Percentiles rank a stretch among this genome's conserved stretches.
These are phyloP conservation scores for Thripadectes ignobilis DNA, from an alignment of 2,797 vertebrate species.

Conservation along the genomic window DNA sequence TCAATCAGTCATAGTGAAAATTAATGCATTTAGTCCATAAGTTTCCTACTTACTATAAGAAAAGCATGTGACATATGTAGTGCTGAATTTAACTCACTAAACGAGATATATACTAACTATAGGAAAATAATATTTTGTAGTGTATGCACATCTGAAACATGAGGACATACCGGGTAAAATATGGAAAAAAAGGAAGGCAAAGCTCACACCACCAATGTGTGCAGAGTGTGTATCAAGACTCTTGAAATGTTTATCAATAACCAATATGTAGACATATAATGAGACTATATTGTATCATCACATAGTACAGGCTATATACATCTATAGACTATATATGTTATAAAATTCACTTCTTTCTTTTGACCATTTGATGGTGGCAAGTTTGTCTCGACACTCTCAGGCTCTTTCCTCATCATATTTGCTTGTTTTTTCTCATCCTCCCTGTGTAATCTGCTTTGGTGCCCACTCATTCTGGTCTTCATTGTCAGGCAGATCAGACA, in stretches of 20 bases:
- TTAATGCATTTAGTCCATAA: not conserved
- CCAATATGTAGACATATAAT: not conserved
- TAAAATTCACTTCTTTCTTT: not conserved
- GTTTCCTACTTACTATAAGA: not conserved
- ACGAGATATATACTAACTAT: not conserved
- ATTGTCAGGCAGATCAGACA: not conserved
- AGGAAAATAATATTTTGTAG: not conserved
- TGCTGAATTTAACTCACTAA: not conserved
- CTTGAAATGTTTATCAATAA: not conserved
- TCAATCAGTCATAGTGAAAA: not conserved
- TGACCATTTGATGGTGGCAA: not conserved
- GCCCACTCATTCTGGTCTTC: no score
- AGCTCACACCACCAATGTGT: accelerated
- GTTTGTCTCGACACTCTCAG: accelerated
- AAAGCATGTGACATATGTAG: not conserved
- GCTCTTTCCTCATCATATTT: not conserved
- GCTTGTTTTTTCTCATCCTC: not conserved
- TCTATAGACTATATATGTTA: not conserved
- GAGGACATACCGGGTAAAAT: not conserved
- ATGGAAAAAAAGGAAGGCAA: not conserved
- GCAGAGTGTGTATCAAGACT: not conserved
- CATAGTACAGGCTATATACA: no score
- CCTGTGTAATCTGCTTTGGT: not conserved
- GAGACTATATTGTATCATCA: not conserved
- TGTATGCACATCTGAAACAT: not conserved